Evolutionary conservation across 2,888 invertebrate genomes (phyloP).

Genomic region (Gnatocerus cornutus): DNA sequence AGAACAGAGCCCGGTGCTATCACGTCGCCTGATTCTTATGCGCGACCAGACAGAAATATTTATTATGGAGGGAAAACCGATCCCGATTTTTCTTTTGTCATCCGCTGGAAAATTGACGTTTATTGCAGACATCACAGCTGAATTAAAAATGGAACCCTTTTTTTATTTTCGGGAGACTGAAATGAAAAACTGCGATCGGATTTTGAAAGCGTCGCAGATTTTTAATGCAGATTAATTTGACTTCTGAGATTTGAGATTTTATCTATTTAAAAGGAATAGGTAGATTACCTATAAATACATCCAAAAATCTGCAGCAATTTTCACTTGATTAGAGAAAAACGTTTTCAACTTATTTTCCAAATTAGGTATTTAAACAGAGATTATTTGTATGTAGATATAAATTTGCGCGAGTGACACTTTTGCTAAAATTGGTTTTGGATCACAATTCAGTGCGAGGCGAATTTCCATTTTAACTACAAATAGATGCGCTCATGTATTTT

Average conservation of each 20-base stretch:
- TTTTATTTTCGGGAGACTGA: conserved; percentile 1
- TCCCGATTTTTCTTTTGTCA: conserved; percentile 39
- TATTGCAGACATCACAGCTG: conserved; percentile 37
- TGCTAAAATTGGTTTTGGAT: neutral
- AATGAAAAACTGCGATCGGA: too few relatives aligned
- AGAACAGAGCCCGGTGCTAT: conserved; percentile 53
- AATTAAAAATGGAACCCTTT: conserved; percentile 37
- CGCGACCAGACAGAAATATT: conserved; percentile 66
- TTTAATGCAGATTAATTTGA: too few relatives aligned
- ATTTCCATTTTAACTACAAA: neutral
- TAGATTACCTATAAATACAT: too few relatives aligned
- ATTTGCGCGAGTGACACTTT: too few relatives aligned
- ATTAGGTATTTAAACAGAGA: too few relatives aligned
- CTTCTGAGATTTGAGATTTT: too few relatives aligned
- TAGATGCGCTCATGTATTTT: conserved; percentile 7
- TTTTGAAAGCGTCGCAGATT: too few relatives aligned
- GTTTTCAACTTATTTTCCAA: too few relatives aligned
- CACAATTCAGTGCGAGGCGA: neutral
- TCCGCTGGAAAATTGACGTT: conserved; percentile 36
- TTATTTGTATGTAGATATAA: too few relatives aligned
- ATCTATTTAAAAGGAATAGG: too few relatives aligned
- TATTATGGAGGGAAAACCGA: conserved; percentile 58
- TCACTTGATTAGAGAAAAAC: too few relatives aligned
- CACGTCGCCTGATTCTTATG: conserved; percentile 64
- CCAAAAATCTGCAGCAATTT: too few relatives aligned